Base-by-base conservation (phyloP, 2,797 vertebrate genomes). In the Siniperca obscura region DNA sequence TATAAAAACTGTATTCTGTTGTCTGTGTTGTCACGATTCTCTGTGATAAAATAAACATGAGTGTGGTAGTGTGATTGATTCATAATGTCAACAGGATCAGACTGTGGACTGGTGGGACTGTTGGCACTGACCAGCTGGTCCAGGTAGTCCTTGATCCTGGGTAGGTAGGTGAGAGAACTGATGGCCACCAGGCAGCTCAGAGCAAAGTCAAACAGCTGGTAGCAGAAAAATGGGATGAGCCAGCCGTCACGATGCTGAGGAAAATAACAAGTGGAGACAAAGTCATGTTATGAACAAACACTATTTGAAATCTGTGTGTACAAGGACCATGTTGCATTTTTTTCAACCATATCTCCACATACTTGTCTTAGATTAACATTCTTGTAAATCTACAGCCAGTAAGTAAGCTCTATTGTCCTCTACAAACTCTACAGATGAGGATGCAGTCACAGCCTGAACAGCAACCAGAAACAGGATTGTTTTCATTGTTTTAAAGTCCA, bases 141-240 rank as follows among this genome's bases (percentile, higher is more conserved):
- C 95, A 99, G 90, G 84, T 99, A 99, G 90, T 99, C 98, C 92
- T 98, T 98, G 93, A 99, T 99, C 94, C 97, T 95, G 76, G 98
- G 98, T 75, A 99, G 95, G 86, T 99, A 99, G 57, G 98, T 99
- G 86, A 99, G 96, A 78, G 98, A 99, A 83, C 98, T 99, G 95
- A 99, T 96, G 85, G 98, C 98, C 92, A 99, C 97, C 92, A 99
- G 94, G 89, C 98, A 99, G 91, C 97, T 98, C 87, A 99, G 96
- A 80, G 98, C 98, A 59, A 99, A 99, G 94, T 99, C 98, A 95
- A 99, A 99, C 77, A 99, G 95, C 90, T 99, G 98, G 92, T 98
- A 99, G 95, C 98, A 99, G 95, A 99, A 98, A 93, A 99, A 99
- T 0, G 98, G 98, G 80, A 99, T 98, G 92, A 99, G 95, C 98